Percentiles rank a stretch among this genome's conserved stretches.
phyloP scores from a whole-genome alignment of 2,113 vertebrate genomes.

The Sprattus sprattus region DNA sequence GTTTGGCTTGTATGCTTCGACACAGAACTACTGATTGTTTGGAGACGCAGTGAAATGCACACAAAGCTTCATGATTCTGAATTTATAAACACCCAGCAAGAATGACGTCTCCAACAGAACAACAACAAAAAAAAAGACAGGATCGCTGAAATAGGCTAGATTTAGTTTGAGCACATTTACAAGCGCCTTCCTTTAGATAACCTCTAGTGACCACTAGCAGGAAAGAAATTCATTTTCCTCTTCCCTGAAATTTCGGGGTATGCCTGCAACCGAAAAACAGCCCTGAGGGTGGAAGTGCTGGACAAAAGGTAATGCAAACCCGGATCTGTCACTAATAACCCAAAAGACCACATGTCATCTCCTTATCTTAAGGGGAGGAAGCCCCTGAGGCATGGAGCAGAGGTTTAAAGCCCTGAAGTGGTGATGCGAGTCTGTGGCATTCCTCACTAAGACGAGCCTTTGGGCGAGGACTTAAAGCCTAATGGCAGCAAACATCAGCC shows the following conservation, averaged over 20 bases:
- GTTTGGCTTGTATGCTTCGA: neutral
- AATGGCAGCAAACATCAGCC: neutral
- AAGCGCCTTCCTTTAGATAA: neutral
- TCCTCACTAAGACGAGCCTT: neutral
- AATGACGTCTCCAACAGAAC: neutral
- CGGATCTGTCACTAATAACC: neutral
- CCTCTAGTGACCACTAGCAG: neutral
- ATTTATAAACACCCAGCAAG: neutral
- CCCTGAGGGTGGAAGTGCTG: neutral
- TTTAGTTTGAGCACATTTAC: neutral
- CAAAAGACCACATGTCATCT: neutral
- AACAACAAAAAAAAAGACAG: neutral
- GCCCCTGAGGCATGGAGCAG: neutral
- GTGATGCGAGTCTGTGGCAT: neutral
- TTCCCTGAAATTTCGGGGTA: neutral
- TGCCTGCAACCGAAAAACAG: neutral
- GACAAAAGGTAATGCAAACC: neutral
- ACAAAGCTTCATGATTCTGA: neutral
- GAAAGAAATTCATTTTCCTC: neutral
- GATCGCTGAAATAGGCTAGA: no score
- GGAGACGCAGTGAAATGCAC: neutral
- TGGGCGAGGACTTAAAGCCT: neutral
- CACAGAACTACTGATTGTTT: neutral
- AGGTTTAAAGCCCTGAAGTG: neutral
- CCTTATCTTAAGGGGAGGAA: neutral